These are phyloP conservation scores for Busseola fusca DNA, from an alignment of 2,888 invertebrate species.

Conservation along the genomic window DNA sequence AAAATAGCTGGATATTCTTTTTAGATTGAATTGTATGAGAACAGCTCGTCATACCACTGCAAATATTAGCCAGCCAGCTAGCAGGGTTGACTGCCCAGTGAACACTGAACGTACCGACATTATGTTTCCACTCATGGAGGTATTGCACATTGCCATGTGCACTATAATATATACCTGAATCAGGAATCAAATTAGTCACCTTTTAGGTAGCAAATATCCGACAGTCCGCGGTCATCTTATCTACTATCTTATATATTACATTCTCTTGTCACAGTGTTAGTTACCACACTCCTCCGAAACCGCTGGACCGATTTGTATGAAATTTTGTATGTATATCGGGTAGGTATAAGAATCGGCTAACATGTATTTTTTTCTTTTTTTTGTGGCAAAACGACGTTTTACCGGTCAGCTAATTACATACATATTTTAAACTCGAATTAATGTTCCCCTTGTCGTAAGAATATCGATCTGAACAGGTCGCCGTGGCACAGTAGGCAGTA, in stretches of 20 bases:
- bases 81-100: neutral
- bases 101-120: neutral
- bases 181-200: neutral
- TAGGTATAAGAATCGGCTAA: no score
- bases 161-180: neutral
- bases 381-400: no score
- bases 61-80: neutral
- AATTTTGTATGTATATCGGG: no score
- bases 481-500: constrained; percentile 16
- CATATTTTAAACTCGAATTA: constrained; percentile 19
- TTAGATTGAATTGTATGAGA: neutral
- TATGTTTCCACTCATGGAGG: neutral
- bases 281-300: no score
- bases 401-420: no score
- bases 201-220: neutral
- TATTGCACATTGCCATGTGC: neutral
- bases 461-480: constrained; percentile 34
- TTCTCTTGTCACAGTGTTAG: no score
- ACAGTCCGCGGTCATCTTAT: neutral
- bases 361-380: no score
- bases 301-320: no score
- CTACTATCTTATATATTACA: no score
- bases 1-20: neutral
- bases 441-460: neutral
- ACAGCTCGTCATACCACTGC: neutral